A percentile compares a stretch with the other conserved stretches of the same genome.
phyloP scores from a whole-genome alignment of 2,797 vertebrate species.

The Urocyon cinereoargenteus region DNA sequence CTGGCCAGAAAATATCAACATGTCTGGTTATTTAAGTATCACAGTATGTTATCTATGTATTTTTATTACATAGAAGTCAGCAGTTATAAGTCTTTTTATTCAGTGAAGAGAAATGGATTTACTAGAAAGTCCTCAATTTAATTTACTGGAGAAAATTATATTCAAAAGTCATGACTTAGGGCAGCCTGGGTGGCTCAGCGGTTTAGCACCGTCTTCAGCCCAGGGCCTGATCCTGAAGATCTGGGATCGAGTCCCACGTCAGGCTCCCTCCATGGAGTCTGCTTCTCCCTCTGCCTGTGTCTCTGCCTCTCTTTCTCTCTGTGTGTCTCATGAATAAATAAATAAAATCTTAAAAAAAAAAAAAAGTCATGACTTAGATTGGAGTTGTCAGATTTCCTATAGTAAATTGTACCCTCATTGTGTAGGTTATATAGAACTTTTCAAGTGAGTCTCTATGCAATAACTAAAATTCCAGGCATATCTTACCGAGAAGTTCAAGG shows the following conservation, averaged over 20 bases:
- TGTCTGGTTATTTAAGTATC: conserved; percentile 29
- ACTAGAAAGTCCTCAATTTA: background rate
- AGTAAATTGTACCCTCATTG: background rate
- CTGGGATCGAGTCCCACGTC: no score
- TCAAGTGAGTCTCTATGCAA: background rate
- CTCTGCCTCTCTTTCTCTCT: no score
- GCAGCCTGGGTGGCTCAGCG: no score
- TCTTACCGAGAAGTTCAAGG: background rate
- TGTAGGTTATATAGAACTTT: background rate
- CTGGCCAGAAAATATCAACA: background rate
- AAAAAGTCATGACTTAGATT: background rate
- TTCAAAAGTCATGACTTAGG: background rate
- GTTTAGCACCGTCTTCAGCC: no score
- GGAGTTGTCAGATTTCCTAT: background rate
- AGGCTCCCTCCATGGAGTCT: no score
- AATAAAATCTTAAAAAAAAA: no score
- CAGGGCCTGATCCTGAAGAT: no score
- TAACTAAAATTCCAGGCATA: background rate
- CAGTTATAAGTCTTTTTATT: background rate
- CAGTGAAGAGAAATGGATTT: background rate
- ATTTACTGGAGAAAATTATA: background rate
- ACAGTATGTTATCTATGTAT: background rate
- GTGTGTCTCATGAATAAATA: no score
- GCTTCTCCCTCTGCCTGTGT: no score
- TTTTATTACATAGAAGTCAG: conserved; percentile 9